phyloP scores from a whole-genome alignment of 64 coral and sea anemone genomes.

The Actinia tenebrosa region DNA sequence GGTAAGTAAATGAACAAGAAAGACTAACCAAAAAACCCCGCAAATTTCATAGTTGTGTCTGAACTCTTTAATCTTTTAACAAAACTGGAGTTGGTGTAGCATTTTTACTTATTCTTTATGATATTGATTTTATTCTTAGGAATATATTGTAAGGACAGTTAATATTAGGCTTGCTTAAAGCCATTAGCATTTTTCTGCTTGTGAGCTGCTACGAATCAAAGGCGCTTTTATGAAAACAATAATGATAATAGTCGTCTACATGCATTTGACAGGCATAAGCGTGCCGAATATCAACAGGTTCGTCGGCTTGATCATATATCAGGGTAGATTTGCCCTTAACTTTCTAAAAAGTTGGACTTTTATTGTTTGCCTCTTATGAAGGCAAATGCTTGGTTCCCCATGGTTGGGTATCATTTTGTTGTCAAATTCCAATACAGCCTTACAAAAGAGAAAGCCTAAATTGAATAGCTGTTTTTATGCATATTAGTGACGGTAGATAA shows the following conservation, averaged over 20 bases:
- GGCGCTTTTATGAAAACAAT: neutral
- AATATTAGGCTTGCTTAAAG: neutral
- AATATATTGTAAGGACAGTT: neutral
- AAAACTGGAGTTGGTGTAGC: neutral
- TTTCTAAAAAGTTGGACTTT: neutral
- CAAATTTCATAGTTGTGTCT: neutral
- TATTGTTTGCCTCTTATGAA: neutral
- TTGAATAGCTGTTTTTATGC: conserved; percentile 12
- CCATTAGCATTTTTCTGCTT: neutral
- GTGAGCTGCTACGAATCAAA: neutral
- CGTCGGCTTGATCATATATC: neutral
- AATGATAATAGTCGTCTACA: neutral
- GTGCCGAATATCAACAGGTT: conserved; percentile 13
- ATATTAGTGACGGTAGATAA: neutral
- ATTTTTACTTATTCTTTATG: neutral
- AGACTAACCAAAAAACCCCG: neutral
- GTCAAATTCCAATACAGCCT: conserved; percentile 6
- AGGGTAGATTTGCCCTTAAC: neutral
- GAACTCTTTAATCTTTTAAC: neutral
- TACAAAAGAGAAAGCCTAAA: neutral
- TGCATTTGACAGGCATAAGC: neutral
- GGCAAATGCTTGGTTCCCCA: neutral
- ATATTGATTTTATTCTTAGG: neutral
- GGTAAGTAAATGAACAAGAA: neutral
- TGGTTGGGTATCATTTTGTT: neutral